Percentiles rank a stretch among this genome's conserved stretches.
Conservation (phyloP, 2,797 vertebrate species). For the Chlorospingus semifuscus region DNA sequence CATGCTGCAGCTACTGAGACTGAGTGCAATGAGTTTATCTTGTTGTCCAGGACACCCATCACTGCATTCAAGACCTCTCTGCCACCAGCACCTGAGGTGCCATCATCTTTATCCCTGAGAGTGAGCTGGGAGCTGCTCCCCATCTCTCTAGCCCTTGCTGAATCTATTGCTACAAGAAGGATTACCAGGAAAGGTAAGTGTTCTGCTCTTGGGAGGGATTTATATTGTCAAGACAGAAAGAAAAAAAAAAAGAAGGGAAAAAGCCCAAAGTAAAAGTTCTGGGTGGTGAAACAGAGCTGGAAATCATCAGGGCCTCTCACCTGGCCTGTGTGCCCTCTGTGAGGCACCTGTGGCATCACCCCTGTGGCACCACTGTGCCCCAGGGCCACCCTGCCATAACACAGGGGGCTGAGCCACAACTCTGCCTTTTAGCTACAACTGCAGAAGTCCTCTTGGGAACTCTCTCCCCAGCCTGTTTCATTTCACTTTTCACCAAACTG, state of each 20-base stretch:
- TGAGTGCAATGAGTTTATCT: background rate
- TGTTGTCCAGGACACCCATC: background rate
- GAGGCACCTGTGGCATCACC: background rate
- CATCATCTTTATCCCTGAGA: background rate
- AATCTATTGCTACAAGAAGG: fast-evolving
- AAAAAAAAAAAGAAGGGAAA: background rate
- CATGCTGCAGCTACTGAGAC: background rate
- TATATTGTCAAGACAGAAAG: background rate
- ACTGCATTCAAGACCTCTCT: background rate
- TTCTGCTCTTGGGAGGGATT: background rate
- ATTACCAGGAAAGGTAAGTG: background rate
- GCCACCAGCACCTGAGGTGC: background rate
- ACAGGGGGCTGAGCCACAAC: fast-evolving
- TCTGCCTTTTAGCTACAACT: background rate
- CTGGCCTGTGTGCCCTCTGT: background rate
- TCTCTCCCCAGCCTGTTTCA: background rate
- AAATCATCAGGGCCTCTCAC: background rate
- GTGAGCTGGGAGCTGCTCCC: background rate
- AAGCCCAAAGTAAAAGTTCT: background rate
- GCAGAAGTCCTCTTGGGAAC: background rate
- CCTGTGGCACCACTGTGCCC: fast-evolving
- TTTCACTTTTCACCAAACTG: background rate
- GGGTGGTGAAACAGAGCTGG: background rate
- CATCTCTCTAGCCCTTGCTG: background rate
- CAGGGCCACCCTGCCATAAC: background rate